phyloP scores from a whole-genome alignment of 2,888 invertebrate species.

The Amphipyra tragopoginis region DNA sequence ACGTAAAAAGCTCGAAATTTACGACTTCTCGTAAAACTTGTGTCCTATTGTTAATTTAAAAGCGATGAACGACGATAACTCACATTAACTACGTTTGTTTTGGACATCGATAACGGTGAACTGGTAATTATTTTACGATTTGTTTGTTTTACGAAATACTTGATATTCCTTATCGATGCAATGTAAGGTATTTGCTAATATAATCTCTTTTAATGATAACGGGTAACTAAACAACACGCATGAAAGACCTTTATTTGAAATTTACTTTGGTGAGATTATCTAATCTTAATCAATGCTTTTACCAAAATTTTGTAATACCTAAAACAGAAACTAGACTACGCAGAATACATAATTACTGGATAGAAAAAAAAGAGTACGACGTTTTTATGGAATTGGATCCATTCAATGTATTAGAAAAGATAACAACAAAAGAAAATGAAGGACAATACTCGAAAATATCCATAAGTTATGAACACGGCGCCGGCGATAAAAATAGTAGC shows the following conservation, averaged over 20 bases:
- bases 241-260: slow-evolving; percentile 2
- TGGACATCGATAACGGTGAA: slow-evolving; percentile 60
- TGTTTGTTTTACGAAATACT: slow-evolving; percentile 53
- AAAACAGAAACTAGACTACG: neutral
- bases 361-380: slow-evolving; percentile 6
- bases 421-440: slow-evolving; percentile 46
- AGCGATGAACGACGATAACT: slow-evolving; percentile 76
- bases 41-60: slow-evolving; percentile 81
- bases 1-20: slow-evolving; percentile 81
- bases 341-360: slow-evolving; percentile 15
- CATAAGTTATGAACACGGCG: slow-evolving; percentile 44
- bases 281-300: neutral
- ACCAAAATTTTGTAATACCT: neutral
- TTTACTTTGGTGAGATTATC: neutral
- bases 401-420: slow-evolving; percentile 31
- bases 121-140: slow-evolving; percentile 59
- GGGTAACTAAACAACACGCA: slow-evolving; percentile 27
- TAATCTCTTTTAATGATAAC: slow-evolving; percentile 28
- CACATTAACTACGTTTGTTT: slow-evolving; percentile 70
- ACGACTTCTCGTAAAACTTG: slow-evolving; percentile 79
- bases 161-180: slow-evolving; percentile 49
- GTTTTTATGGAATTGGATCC: slow-evolving; percentile 22
- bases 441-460: slow-evolving; percentile 42
- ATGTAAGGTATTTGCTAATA: slow-evolving; percentile 27
- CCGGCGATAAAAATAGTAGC: slow-evolving; percentile 37